Percentiles rank a stretch among this genome's conserved stretches.
These are phyloP conservation scores for Drosophila sp. DNA, from an alignment of 1,140 invertebrate genomes.

Conservation along the genomic window DNA sequence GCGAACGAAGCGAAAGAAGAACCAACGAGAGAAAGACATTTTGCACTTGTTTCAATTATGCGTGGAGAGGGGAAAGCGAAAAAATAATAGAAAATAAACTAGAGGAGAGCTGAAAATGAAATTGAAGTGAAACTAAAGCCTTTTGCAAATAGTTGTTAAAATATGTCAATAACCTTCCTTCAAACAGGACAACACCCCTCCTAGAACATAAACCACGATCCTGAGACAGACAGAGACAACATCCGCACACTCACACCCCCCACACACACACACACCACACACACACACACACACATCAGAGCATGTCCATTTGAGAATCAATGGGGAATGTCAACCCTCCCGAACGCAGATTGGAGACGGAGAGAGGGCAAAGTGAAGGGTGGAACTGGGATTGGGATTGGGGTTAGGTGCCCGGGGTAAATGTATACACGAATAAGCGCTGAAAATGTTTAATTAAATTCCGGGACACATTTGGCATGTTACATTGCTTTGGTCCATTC, in stretches of 20 bases:
- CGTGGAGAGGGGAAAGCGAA: slow-evolving; percentile 31
- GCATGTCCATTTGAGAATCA: slow-evolving; percentile 49
- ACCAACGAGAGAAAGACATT: slow-evolving; percentile 70
- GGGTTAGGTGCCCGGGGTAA: slow-evolving; percentile 20
- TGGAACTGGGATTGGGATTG: not conserved
- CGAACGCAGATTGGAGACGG: slow-evolving; percentile 37
- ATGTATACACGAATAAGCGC: slow-evolving; percentile 77
- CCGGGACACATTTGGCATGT: slow-evolving; percentile 82
- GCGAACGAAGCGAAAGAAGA: too few relatives aligned
- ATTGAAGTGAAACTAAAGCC: slow-evolving; percentile 81
- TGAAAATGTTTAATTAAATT: slow-evolving; percentile 83
- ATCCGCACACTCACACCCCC: not conserved
- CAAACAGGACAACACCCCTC: slow-evolving; percentile 36
- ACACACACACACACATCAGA: slow-evolving; percentile 5
- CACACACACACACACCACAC: not conserved
- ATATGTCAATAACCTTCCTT: slow-evolving; percentile 81
- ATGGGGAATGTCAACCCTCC: slow-evolving; percentile 57
- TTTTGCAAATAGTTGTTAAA: slow-evolving; percentile 82
- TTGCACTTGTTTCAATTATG: slow-evolving; percentile 81
- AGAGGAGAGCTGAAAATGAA: slow-evolving; percentile 38
- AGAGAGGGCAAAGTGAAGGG: slow-evolving; percentile 3
- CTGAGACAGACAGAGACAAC: not conserved
- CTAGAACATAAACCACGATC: not conserved
- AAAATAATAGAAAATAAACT: slow-evolving; percentile 9
- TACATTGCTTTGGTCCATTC: slow-evolving; percentile 66